Conservation (phyloP, 2,888 invertebrate genomes). For the Willowsia nigromaculata region DNA sequence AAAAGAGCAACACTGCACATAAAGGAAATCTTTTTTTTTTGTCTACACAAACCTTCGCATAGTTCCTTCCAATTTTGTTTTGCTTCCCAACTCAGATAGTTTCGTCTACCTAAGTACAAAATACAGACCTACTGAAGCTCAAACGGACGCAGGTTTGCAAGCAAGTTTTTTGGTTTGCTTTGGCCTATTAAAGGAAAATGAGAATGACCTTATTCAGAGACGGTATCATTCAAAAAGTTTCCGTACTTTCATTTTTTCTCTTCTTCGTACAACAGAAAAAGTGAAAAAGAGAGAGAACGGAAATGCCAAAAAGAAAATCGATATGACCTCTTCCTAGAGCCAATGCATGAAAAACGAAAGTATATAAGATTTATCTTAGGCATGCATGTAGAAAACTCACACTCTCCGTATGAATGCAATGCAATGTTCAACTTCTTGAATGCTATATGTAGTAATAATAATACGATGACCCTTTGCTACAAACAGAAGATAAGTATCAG, state of each 20-base stretch:
- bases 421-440: background rate
- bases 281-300: constrained; percentile 12
- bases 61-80: background rate
- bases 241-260: constrained; percentile 11
- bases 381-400: background rate
- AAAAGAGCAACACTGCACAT: constrained; percentile 32
- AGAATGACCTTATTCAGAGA: constrained; percentile 65
- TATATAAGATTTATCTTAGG: background rate
- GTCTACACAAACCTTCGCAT: background rate
- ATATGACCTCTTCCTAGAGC: constrained; percentile 48
- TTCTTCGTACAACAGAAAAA: background rate
- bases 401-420: background rate
- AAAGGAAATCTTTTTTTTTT: background rate
- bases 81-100: background rate
- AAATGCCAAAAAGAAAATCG: constrained; percentile 69
- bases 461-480: constrained; percentile 3
- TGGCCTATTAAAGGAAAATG: constrained; percentile 47
- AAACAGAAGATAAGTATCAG: constrained; percentile 9
- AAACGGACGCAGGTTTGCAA: background rate
- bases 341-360: background rate
- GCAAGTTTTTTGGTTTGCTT: background rate
- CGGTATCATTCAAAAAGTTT: constrained; percentile 54
- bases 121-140: background rate
- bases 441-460: background rate
- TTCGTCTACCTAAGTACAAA: background rate